Percentiles rank a stretch among this genome's conserved stretches.
Conservation (phyloP, 2,797 vertebrate species). For the Cichlasoma orientale region DNA sequence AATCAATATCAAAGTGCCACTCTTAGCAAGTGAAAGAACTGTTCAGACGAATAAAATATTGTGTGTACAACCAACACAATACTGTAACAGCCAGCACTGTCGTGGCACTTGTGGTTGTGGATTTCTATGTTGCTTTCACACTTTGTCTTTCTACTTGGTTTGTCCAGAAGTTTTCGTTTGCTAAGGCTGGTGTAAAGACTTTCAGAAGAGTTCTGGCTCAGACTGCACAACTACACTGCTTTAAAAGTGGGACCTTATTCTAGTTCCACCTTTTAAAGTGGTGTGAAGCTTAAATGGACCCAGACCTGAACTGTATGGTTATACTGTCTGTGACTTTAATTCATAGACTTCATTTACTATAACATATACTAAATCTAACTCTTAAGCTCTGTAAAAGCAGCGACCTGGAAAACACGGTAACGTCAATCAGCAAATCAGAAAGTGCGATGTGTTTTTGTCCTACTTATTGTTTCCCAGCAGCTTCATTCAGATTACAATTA, state of each 20-base stretch:
- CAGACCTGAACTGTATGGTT: accelerated
- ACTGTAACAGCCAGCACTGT: neutral
- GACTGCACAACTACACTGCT: neutral
- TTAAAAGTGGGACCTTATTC: neutral
- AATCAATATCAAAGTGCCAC: constrained; percentile 9
- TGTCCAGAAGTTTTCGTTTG: neutral
- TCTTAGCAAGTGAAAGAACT: neutral
- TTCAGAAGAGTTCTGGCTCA: neutral
- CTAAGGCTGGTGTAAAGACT: neutral
- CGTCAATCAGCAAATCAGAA: neutral
- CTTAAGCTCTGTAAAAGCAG: neutral
- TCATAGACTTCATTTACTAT: neutral
- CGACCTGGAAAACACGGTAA: neutral
- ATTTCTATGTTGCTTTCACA: neutral
- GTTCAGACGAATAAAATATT: constrained; percentile 16
- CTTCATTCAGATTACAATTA: neutral
- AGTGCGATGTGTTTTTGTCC: neutral
- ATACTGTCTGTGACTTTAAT: neutral
- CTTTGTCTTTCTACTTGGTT: neutral
- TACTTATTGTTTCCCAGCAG: neutral
- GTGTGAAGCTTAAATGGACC: neutral
- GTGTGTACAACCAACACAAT: neutral
- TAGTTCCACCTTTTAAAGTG: neutral
- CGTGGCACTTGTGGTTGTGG: neutral
- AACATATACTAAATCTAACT: neutral